phyloP scores from a whole-genome alignment of 2,113 vertebrate genomes.

The Beaufortia kweichowensis region DNA sequence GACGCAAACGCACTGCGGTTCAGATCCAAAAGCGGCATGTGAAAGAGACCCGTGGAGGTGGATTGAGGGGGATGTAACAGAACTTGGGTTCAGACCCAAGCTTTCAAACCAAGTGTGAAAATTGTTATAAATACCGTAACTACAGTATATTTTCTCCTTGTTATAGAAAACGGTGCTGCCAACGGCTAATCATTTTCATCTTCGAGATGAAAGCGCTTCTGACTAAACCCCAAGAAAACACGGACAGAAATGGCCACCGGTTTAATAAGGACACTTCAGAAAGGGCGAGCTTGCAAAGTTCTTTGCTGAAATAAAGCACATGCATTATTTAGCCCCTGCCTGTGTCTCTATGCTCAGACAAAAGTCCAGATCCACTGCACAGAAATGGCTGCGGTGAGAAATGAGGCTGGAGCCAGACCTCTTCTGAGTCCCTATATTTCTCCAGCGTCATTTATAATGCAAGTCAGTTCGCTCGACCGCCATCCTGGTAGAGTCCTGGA shows the following conservation, averaged over 20 bases:
- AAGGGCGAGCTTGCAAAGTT: constrained; percentile 47
- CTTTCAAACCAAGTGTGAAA: constrained; percentile 7
- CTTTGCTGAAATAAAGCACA: constrained; percentile 61
- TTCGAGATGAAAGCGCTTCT: background rate
- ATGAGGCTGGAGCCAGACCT: background rate
- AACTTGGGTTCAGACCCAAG: constrained; percentile 22
- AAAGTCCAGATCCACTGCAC: constrained; percentile 58
- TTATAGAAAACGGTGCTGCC: background rate
- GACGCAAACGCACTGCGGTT: background rate
- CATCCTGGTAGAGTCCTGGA: background rate
- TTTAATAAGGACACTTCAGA: constrained; percentile 67
- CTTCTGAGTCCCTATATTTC: background rate
- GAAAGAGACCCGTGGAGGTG: background rate
- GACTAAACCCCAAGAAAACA: constrained; percentile 7
- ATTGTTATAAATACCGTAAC: background rate
- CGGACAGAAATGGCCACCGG: constrained; percentile 35
- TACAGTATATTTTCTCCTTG: background rate
- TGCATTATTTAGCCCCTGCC: constrained; percentile 76
- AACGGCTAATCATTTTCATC: background rate
- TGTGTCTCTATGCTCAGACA: constrained; percentile 60
- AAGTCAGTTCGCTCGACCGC: background rate
- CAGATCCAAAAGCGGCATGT: background rate
- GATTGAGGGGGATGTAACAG: background rate
- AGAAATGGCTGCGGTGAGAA: constrained; percentile 55
- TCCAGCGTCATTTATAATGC: background rate